phyloP scores from a whole-genome alignment of 2,888 invertebrate genomes.

The Carpatolechia fugitivella region DNA sequence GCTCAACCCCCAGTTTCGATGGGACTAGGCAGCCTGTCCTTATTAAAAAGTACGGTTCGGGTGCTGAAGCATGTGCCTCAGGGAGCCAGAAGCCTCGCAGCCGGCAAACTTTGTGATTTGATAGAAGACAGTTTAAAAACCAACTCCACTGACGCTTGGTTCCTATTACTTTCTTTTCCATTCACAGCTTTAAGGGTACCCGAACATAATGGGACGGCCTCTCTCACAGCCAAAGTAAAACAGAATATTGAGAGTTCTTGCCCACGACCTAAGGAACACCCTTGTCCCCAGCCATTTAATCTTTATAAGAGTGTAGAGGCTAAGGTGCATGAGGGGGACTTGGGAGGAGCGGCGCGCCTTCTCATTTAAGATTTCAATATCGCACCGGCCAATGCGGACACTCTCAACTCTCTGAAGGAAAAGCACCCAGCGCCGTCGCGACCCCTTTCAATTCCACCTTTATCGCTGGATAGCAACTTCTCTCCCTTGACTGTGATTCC shows the following conservation, averaged over 20 bases:
- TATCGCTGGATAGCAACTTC: not conserved
- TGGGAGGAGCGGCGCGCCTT: constrained; percentile 18
- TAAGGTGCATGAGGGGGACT: constrained; percentile 18
- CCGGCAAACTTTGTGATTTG: constrained; percentile 4
- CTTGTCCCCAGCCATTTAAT: not conserved
- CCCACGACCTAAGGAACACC: not conserved
- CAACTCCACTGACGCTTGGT: constrained; percentile 12
- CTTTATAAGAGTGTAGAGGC: constrained; percentile 6
- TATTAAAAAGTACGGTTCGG: not conserved
- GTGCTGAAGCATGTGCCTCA: constrained; percentile 14
- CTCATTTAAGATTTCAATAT: constrained; percentile 16
- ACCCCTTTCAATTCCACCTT: not conserved
- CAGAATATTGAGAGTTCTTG: constrained; percentile 1
- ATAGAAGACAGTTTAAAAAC: constrained; percentile 2
- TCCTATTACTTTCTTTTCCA: constrained; percentile 1
- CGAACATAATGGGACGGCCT: not conserved
- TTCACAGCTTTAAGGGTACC: not conserved
- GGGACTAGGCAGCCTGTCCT: not conserved
- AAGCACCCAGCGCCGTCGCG: constrained; percentile 19
- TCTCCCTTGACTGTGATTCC: not conserved
- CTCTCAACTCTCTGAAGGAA: not conserved
- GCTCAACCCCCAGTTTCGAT: not conserved
- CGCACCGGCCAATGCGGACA: constrained; percentile 9
- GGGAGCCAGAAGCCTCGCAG: constrained; percentile 15
- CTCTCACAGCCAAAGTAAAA: constrained; percentile 9